Conservation (phyloP, 2,797 vertebrate species). For the Enteromius paludinosus region DNA sequence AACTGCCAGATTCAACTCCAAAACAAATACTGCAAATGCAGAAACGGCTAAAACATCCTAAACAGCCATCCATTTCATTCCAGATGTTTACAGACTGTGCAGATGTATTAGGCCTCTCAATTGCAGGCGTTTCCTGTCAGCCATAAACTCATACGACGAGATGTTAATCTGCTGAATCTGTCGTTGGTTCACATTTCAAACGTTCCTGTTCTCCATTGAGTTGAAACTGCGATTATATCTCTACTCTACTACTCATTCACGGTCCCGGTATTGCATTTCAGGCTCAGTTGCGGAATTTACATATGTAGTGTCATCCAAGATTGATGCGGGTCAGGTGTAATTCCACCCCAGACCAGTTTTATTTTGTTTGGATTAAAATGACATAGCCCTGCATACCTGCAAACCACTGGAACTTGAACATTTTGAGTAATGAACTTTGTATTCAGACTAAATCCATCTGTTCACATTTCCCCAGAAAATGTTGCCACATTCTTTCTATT, state of each 20-base stretch:
- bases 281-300: slow-evolving; percentile 31
- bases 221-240: slow-evolving; percentile 40
- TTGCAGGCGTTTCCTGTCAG: slow-evolving; percentile 11
- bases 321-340: slow-evolving; percentile 19
- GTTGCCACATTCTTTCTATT: slow-evolving; percentile 34
- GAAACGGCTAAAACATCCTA: neutral
- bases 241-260: slow-evolving; percentile 31
- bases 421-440: slow-evolving; percentile 45
- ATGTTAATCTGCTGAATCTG: slow-evolving; percentile 8
- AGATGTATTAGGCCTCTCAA: neutral
- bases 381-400: neutral
- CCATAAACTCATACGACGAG: slow-evolving; percentile 3
- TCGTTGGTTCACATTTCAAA: slow-evolving; percentile 14
- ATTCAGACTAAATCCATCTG: slow-evolving; percentile 35
- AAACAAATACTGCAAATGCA: neutral
- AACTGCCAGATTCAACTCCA: neutral
- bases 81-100: slow-evolving; percentile 4
- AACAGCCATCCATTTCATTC: neutral
- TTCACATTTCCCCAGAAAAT: slow-evolving; percentile 20
- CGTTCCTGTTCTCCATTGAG: slow-evolving; percentile 20
- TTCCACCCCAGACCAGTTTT: slow-evolving; percentile 5
- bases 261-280: slow-evolving; percentile 6
- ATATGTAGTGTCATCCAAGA: slow-evolving; percentile 27
- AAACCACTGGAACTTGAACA: neutral
- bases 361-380: slow-evolving; percentile 11